Conservation (phyloP, 1,140 invertebrate species). For the Matsumurasca onukii region DNA sequence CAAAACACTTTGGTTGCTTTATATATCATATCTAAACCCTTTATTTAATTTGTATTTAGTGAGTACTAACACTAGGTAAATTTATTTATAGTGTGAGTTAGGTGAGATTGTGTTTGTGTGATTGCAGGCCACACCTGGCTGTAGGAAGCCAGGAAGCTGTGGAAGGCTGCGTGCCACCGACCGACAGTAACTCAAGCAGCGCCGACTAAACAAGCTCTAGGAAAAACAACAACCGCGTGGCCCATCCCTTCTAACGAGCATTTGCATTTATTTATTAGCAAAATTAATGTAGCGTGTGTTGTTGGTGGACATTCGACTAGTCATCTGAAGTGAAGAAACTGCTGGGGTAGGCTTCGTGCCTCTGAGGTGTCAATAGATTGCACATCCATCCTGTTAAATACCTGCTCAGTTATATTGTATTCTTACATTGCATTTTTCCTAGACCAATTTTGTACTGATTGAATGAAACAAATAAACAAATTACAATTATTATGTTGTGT, state of each 20-base stretch:
- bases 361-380: background rate
- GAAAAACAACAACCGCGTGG: constrained; percentile 28
- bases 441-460: constrained; percentile 29
- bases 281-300: background rate
- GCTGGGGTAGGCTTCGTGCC: background rate
- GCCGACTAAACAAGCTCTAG: constrained; percentile 11
- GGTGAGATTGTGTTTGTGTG: too few species aligned
- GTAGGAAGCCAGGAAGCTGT: constrained; percentile 90
- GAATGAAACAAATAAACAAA: constrained; percentile 15
- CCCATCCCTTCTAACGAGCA: constrained; percentile 12
- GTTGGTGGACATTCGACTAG: too few species aligned
- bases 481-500: constrained; percentile 30
- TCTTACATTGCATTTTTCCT: constrained; percentile 25
- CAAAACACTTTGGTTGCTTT: too few species aligned
- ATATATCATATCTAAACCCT: too few species aligned
- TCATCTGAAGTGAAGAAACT: constrained; percentile 9
- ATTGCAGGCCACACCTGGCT: constrained; percentile 78
- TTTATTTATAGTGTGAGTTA: too few species aligned
- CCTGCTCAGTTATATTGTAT: too few species aligned
- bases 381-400: constrained; percentile 8
- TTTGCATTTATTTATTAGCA: constrained; percentile 14
- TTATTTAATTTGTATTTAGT: too few species aligned
- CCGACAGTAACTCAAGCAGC: constrained; percentile 78
- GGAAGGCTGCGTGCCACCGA: constrained; percentile 88
- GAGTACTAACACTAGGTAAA: too few species aligned